Base-by-base conservation (phyloP, 2,888 invertebrate genomes). In the Eledona agricola region DNA sequence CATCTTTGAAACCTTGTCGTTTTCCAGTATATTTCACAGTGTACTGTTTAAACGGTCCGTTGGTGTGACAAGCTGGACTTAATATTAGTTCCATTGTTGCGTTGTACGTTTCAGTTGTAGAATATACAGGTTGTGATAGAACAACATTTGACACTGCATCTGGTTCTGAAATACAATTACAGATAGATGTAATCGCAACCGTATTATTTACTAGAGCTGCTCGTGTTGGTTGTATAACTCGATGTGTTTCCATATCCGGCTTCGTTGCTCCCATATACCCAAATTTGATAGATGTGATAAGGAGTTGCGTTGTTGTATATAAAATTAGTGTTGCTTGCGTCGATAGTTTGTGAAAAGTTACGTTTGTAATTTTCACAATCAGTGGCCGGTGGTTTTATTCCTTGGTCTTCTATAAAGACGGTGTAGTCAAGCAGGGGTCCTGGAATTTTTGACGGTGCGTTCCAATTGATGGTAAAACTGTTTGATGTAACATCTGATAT, bases 41-140 rank as follows among this genome's bases (percentile, higher is more conserved):
- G 45, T 64, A 70, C 9, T 58, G 7, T 9, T 35, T 43, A 4
- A 68, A 50, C 3, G 51, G 46, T 31, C 67, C 70, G 26, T 69
- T 67, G 7, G 62, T 61, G 13, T 62, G 50, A 42, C 70, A 70
- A 2, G 70, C 68, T 19, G 53, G 50, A 3, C 29, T 25, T 64
- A 67, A 70, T 11, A 38, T 42, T 12, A 65, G 6, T 2, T 25
- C 37, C 1, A 57, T 31, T n/a, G 25, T 40, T 3, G 57, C 57
- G 3, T 54, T n/a, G 6, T 42, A 42, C 3, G 4, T 31, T 11
- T 42, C 42, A 5, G 16, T 20, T 29, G 19, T 5, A 1, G 29
- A 29, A 29, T 42, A 42, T 4, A 19, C 6, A 1, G 31, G 31
- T 1, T 22, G 7, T 15, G 9, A 3, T 4, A 7, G 4, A 4